Evolutionary conservation across 2,797 vertebrate genomes (phyloP), one percentile per base, ranked within the genome.

Genomic region (Manis javanica): DNA sequence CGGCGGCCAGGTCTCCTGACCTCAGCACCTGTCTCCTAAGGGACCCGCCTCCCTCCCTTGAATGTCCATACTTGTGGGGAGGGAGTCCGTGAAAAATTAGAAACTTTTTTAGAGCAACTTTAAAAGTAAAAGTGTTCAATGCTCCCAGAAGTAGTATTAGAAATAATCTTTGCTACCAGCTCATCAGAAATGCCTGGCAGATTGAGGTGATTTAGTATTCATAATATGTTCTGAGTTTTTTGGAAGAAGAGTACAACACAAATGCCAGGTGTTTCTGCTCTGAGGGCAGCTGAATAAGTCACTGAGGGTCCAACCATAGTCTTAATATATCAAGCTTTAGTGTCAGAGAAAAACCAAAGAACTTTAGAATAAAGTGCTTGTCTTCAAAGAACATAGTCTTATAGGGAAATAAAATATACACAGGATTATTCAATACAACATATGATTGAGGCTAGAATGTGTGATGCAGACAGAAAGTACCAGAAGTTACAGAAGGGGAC

Each of bases 131-230:
- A 82, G 26, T 85, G 61, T 51, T 87, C 49, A 59, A 14, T 93
- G 87, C 91, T 93, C 23, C 34, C 69, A n/a, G 13, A 34, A 39
- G 93, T 64, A 69, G 77, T 81, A 78, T 57, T 92, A 87, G 81
- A 93, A 94, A 78, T 91, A 26, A 51, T 88, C 66, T 75, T 55
- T 86, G 71, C 66, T 61, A 71, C 75, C 75, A 68, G 72, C 66
- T 88, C n/a, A 61, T 96, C 84, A 83, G 81, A 96, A 95, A 74
- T 69, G 57, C 49, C 74, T 93, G 26, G 69, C 85, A 55, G 51
- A 61, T 93, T 85, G 66, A 85, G 51, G 77, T 39, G 69, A 61
- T 95, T 93, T 87, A 87, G n/a, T 79, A 83, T 86, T 64, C 95
- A 31, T 87, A 49, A 46, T 90, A 13, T 61, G 64, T 84, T 93